A percentile compares a stretch with the other conserved stretches of the same genome.
phyloP scores from a whole-genome alignment of 2,113 vertebrate genomes.

The Oreochromis aureus region DNA sequence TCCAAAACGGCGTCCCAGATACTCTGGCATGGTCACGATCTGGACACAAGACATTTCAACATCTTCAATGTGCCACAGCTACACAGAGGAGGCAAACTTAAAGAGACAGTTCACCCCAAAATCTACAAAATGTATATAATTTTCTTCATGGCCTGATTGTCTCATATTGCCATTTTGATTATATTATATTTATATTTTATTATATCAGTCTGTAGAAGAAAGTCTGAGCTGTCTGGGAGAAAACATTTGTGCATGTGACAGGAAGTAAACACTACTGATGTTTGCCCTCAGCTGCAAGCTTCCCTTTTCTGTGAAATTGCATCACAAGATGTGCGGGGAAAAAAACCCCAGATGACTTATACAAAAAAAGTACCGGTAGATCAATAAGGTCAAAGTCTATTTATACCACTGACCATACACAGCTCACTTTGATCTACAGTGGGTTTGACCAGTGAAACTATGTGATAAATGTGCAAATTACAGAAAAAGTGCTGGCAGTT shows the following conservation, averaged over 20 bases:
- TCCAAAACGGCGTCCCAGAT: constrained; percentile 85
- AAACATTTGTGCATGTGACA: neutral
- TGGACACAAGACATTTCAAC: constrained; percentile 47
- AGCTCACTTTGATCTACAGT: neutral
- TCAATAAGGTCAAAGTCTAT: neutral
- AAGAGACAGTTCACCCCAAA: neutral
- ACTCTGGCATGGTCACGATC: constrained; percentile 91
- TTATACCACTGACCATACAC: neutral
- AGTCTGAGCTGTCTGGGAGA: neutral
- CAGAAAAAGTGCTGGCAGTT: neutral
- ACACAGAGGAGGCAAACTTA: neutral
- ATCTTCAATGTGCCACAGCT: neutral
- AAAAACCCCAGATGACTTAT: neutral
- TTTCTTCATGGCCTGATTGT: neutral
- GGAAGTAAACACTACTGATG: neutral
- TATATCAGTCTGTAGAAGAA: neutral
- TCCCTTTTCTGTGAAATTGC: neutral
- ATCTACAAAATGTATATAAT: neutral
- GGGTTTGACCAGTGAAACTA: neutral
- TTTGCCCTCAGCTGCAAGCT: neutral
- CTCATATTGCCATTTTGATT: neutral
- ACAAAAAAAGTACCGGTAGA: neutral
- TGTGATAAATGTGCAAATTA: neutral
- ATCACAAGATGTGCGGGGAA: neutral
- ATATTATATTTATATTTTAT: neutral